Evolutionary conservation across 1,140 invertebrate species (phyloP).

Genomic region (Pogonomyrmex barbatus): DNA sequence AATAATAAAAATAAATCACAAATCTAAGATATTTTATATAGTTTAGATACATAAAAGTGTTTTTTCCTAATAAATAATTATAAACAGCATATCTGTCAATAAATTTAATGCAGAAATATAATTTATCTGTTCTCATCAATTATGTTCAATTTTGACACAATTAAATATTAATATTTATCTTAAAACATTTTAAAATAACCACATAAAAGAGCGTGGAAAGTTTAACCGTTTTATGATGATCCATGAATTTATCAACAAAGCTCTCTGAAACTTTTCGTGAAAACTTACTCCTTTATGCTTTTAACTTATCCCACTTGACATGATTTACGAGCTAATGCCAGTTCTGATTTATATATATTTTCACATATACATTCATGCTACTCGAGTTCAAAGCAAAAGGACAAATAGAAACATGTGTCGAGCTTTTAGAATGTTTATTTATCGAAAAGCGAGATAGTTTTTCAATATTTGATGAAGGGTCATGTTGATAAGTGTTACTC

Average conservation of each 20-base stretch:
- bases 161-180: not conserved
- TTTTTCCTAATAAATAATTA: not conserved
- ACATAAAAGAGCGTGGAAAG: not conserved
- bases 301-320: slow-evolving; percentile 22
- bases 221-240: slow-evolving; percentile 43
- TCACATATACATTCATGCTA: slow-evolving; percentile 15
- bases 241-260: slow-evolving; percentile 40
- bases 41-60: not conserved
- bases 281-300: slow-evolving; percentile 26
- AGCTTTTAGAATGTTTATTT: slow-evolving; percentile 56
- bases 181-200: not conserved
- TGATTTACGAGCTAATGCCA: slow-evolving; percentile 41
- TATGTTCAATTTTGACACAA: not conserved
- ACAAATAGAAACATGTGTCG: slow-evolving; percentile 45
- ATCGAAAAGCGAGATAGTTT: slow-evolving; percentile 42
- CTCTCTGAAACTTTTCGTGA: slow-evolving; percentile 22
- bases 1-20: not conserved
- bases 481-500: slow-evolving; percentile 19
- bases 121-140: not conserved
- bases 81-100: not conserved
- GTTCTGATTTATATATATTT: slow-evolving; percentile 38
- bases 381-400: slow-evolving; percentile 41
- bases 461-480: slow-evolving; percentile 51
- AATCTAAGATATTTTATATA: not conserved
- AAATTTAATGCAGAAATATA: not conserved